Evolutionary conservation across 1,140 invertebrate genomes (phyloP).

Genomic region (Pararge aegeria): DNA sequence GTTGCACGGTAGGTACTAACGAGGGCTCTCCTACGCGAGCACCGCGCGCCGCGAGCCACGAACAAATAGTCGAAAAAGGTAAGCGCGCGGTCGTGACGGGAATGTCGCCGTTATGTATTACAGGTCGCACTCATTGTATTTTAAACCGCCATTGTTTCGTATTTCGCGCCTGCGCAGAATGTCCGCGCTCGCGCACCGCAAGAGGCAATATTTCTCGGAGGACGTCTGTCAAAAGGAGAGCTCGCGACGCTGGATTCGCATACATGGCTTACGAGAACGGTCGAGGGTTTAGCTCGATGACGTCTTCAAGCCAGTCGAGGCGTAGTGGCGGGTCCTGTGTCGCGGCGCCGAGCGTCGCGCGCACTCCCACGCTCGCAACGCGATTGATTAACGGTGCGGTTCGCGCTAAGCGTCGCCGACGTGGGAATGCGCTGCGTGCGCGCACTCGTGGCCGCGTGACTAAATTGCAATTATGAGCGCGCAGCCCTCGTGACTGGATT

Average conservation of each 20-base stretch:
- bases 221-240: slow-evolving; percentile 19
- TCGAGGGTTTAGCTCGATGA: not conserved
- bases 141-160: slow-evolving; percentile 73
- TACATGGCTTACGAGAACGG: not conserved
- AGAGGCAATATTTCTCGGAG: slow-evolving; percentile 21
- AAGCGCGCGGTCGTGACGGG: slow-evolving; percentile 66
- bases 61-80: slow-evolving; percentile 72
- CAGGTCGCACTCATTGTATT: slow-evolving; percentile 72
- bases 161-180: slow-evolving; percentile 66
- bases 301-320: not conserved
- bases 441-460: slow-evolving; percentile 40
- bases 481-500: too few relatives aligned
- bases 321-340: not conserved
- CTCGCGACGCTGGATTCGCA: not conserved
- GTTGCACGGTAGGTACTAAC: slow-evolving; percentile 71
- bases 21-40: slow-evolving; percentile 41
- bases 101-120: slow-evolving; percentile 70
- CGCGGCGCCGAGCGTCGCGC: slow-evolving; percentile 20
- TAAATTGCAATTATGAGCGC: slow-evolving; percentile 37
- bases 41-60: slow-evolving; percentile 29
- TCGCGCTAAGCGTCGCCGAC: slow-evolving; percentile 45
- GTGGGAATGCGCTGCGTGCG: slow-evolving; percentile 45
- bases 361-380: slow-evolving; percentile 47
- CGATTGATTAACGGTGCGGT: slow-evolving; percentile 65
- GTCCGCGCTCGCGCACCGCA: slow-evolving; percentile 31